These are phyloP conservation scores for Lamellibrachia satsuma DNA, from an alignment of 2,888 invertebrate species.

Conservation along the genomic window DNA sequence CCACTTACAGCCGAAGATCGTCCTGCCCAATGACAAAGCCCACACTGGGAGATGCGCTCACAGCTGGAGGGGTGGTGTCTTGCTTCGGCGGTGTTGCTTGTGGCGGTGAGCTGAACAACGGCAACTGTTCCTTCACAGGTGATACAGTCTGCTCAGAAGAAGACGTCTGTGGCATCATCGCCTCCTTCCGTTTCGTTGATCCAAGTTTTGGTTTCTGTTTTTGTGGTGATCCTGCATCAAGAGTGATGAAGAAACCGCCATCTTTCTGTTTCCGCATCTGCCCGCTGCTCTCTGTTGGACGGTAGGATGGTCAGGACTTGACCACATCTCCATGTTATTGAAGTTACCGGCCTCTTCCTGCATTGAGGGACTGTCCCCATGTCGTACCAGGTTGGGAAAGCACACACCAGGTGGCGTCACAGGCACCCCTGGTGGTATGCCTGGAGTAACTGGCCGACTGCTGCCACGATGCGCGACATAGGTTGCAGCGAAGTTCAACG, in stretches of 20 bases:
- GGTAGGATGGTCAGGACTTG: neutral
- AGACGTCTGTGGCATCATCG: neutral
- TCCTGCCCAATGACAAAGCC: slow-evolving; percentile 75
- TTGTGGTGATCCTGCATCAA: slow-evolving; percentile 82
- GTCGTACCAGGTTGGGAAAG: neutral
- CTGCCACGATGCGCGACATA: neutral
- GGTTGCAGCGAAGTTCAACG: neutral
- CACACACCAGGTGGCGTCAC: neutral
- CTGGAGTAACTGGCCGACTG: neutral
- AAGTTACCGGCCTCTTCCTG: neutral
- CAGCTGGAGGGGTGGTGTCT: slow-evolving; percentile 18
- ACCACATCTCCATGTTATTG: neutral
- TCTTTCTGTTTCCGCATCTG: neutral
- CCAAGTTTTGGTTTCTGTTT: slow-evolving; percentile 78
- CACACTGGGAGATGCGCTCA: slow-evolving; percentile 49
- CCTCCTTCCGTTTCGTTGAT: slow-evolving; percentile 40
- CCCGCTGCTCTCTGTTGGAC: neutral
- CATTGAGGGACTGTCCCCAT: neutral
- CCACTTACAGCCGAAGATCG: slow-evolving; percentile 50
- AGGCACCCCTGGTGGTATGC: neutral
- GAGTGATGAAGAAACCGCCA: slow-evolving; percentile 85
- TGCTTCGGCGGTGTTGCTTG: neutral
- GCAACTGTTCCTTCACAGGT: neutral
- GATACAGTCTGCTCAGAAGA: neutral
- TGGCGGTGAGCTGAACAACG: neutral